These are phyloP conservation scores for Rafetus swinhoei DNA, from an alignment of 2,113 vertebrate species.

Conservation along the genomic window DNA sequence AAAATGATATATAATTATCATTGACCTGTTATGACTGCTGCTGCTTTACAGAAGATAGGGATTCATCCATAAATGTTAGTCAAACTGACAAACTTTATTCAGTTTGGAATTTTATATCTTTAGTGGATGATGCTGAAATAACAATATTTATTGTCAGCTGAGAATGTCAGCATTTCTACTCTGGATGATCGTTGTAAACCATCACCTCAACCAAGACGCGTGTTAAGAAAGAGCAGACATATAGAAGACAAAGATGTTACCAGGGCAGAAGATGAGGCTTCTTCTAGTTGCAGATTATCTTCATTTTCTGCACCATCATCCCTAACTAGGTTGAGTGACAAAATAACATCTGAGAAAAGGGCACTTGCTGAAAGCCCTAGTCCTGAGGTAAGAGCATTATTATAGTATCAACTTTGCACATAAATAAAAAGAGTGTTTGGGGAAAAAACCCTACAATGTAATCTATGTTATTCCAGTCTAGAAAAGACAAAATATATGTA, in stretches of 20 bases:
- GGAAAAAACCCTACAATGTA: too few species aligned
- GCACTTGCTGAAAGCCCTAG: constrained; percentile 34
- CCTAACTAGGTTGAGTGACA: constrained; percentile 48
- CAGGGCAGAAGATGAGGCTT: constrained; percentile 49
- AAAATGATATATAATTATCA: not conserved
- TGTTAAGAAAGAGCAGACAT: constrained; percentile 59
- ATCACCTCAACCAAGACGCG: constrained; percentile 79
- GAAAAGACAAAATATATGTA: too few species aligned
- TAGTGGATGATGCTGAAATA: not conserved
- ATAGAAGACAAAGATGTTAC: constrained; percentile 50
- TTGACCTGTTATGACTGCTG: too few species aligned
- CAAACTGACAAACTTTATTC: not conserved
- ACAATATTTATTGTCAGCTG: constrained; percentile 37
- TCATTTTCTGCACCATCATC: constrained; percentile 61
- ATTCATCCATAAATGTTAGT: not conserved
- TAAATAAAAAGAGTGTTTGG: too few species aligned
- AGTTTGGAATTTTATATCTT: not conserved
- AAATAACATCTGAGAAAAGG: constrained; percentile 29
- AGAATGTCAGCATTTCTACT: constrained; percentile 33
- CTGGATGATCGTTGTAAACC: constrained; percentile 76
- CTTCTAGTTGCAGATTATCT: constrained; percentile 46
- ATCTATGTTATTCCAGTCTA: too few species aligned
- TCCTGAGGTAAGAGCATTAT: constrained; percentile 65
- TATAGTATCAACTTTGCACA: not conserved
- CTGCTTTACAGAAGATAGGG: too few species aligned